Conservation (phyloP, 1,140 invertebrate genomes). For the Zaprionus taronus region DNA sequence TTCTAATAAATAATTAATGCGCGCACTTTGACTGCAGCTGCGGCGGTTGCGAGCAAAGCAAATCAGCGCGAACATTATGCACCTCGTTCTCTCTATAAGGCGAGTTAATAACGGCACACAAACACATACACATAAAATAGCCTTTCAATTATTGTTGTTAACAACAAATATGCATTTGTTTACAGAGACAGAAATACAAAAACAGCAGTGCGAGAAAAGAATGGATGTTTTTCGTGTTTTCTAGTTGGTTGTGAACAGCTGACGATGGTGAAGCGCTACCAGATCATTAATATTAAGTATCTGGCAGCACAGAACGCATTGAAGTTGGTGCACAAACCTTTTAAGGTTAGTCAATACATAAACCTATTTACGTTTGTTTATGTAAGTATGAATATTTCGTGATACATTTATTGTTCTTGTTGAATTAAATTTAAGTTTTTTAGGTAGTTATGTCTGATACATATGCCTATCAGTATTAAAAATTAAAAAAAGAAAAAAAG, state of each 20-base stretch:
- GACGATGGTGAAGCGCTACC: slow-evolving; percentile 12
- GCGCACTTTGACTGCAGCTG: slow-evolving; percentile 42
- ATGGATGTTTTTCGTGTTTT: slow-evolving; percentile 17
- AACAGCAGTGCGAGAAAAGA: slow-evolving; percentile 15
- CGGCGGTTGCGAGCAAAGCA: slow-evolving; percentile 22
- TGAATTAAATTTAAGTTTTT: neutral
- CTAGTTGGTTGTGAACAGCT: slow-evolving; percentile 20
- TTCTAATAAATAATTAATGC: slow-evolving; percentile 51
- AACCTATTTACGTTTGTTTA: neutral
- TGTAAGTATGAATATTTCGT: neutral
- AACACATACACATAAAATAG: slow-evolving; percentile 4
- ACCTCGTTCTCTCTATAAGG: neutral
- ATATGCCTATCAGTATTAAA: neutral
- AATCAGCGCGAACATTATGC: slow-evolving; percentile 35
- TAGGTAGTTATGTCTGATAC: neutral
- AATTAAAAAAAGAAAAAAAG: neutral
- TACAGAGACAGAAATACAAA: slow-evolving; percentile 24
- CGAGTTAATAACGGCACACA: neutral
- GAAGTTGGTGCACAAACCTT: slow-evolving; percentile 16
- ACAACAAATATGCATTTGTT: slow-evolving; percentile 17
- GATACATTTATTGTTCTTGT: neutral
- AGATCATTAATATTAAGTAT: neutral
- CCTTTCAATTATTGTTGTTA: neutral
- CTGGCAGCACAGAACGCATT: slow-evolving; percentile 16
- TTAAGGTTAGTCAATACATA: neutral